Conservation (phyloP, 35 echinoderm and acorn worm species). For the Patiria miniata region DNA sequence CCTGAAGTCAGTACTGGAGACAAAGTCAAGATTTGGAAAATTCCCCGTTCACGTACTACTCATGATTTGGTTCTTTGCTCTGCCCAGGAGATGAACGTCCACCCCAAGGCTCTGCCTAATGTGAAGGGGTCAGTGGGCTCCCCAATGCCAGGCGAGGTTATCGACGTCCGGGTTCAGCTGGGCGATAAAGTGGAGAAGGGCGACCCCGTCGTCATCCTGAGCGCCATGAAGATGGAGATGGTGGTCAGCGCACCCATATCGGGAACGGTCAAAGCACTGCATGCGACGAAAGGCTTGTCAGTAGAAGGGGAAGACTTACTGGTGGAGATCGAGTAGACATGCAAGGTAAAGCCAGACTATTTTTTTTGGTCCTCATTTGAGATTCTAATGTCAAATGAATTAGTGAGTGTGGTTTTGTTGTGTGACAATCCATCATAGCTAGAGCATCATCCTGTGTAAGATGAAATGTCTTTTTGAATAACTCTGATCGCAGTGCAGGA, state of each 20-base stretch:
- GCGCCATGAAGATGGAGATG: conserved; percentile 99
- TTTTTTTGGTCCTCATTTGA: too few species aligned
- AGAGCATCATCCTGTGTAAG: too few species aligned
- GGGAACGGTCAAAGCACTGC: conserved; percentile 77
- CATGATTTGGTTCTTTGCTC: background rate
- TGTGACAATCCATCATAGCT: too few species aligned
- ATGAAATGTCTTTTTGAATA: too few species aligned
- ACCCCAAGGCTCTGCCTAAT: conserved; percentile 80
- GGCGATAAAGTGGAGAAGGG: conserved; percentile 87
- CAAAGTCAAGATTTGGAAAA: too few species aligned
- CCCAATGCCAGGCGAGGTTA: conserved; percentile 91
- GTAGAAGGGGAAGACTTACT: conserved; percentile 91
- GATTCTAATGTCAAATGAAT: too few species aligned
- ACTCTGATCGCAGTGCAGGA: too few species aligned
- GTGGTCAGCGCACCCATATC: conserved; percentile 84
- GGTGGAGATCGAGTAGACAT: conserved; percentile 63
- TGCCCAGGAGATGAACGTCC: conserved; percentile 82
- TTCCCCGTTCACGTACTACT: too few species aligned
- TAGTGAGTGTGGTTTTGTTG: too few species aligned
- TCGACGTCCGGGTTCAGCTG: conserved; percentile 77
- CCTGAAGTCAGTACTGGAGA: too few species aligned
- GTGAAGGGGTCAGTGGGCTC: conserved; percentile 95
- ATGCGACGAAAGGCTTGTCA: conserved; percentile 64
- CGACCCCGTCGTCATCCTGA: conserved; percentile 82
- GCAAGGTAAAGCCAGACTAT: too few species aligned